Conservation (phyloP, 2,113 vertebrate species). For the Dunckerocampus dactyliophorus region DNA sequence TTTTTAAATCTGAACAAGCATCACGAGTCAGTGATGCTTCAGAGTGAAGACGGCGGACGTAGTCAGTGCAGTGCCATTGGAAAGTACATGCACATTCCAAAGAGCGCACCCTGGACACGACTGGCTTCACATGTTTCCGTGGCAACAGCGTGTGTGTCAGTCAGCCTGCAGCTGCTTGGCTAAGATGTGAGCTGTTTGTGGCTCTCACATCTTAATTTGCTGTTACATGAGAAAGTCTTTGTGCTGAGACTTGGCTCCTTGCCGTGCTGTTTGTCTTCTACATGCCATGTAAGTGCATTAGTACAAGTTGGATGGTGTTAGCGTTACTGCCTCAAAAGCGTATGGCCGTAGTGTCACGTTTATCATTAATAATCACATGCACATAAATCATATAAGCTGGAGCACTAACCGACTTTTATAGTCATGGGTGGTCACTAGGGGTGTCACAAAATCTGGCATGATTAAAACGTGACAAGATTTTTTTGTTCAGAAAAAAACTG, state of each 20-base stretch:
- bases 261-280: conserved; percentile 8
- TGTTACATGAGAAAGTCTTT: conserved; percentile 35
- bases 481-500: too few relatives aligned
- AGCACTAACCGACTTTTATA: too few relatives aligned
- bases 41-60: conserved; percentile 11
- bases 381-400: too few relatives aligned
- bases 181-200: too few relatives aligned
- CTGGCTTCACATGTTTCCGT: not conserved
- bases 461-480: too few relatives aligned
- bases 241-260: conserved; percentile 17
- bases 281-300: conserved; percentile 7
- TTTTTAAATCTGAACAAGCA: too few relatives aligned
- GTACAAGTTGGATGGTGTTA: conserved; percentile 6
- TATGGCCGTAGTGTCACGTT: not conserved
- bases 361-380: too few relatives aligned
- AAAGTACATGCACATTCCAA: conserved; percentile 68
- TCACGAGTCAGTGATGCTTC: conserved; percentile 6
- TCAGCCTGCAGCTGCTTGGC: too few relatives aligned
- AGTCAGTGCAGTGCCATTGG: conserved; percentile 45
- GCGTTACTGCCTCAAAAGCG: conserved; percentile 3
- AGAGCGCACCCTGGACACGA: conserved; percentile 40
- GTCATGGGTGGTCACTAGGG: too few relatives aligned
- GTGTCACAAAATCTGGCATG: too few relatives aligned
- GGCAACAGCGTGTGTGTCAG: not conserved
- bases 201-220: not conserved